Evolutionary conservation across 2,888 invertebrate species (phyloP).

Genomic region (Philopedon plagiatum): DNA sequence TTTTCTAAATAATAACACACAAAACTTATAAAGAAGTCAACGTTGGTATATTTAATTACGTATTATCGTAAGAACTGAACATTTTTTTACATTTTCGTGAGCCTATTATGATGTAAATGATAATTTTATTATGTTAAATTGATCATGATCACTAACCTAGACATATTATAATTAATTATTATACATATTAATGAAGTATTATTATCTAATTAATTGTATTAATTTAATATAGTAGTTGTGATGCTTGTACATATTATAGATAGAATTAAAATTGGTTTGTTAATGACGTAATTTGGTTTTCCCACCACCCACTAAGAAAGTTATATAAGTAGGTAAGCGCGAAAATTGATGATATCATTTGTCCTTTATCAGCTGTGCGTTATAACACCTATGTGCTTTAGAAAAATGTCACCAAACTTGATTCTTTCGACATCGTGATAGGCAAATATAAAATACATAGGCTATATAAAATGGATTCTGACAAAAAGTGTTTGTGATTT

Average conservation of each 20-base stretch:
- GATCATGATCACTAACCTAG: constrained; percentile 27
- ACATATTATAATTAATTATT: constrained; percentile 17
- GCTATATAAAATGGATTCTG: too few relatives aligned
- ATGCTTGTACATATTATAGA: neutral
- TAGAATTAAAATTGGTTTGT: neutral
- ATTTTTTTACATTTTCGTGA: constrained; percentile 17
- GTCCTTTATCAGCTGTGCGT: too few relatives aligned
- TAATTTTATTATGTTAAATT: constrained; percentile 25
- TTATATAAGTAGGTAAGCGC: too few relatives aligned
- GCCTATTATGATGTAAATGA: constrained; percentile 19
- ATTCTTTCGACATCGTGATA: too few relatives aligned
- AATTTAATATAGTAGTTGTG: constrained; percentile 2
- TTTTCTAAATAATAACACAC: constrained; percentile 29
- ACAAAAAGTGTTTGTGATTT: too few relatives aligned
- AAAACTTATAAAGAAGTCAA: constrained; percentile 31
- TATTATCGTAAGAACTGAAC: constrained; percentile 19
- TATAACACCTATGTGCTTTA: too few relatives aligned
- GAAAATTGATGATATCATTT: too few relatives aligned
- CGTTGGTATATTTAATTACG: constrained; percentile 29
- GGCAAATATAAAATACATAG: too few relatives aligned
- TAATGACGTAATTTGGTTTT: too few relatives aligned
- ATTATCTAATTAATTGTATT: constrained; percentile 11
- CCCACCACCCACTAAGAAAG: too few relatives aligned
- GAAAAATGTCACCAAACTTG: too few relatives aligned
- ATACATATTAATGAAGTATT: constrained; percentile 16